Percentiles rank a stretch among this genome's conserved stretches.
These are phyloP conservation scores for Lampris megalopsis DNA, from an alignment of 2,113 vertebrate genomes.

Conservation along the genomic window DNA sequence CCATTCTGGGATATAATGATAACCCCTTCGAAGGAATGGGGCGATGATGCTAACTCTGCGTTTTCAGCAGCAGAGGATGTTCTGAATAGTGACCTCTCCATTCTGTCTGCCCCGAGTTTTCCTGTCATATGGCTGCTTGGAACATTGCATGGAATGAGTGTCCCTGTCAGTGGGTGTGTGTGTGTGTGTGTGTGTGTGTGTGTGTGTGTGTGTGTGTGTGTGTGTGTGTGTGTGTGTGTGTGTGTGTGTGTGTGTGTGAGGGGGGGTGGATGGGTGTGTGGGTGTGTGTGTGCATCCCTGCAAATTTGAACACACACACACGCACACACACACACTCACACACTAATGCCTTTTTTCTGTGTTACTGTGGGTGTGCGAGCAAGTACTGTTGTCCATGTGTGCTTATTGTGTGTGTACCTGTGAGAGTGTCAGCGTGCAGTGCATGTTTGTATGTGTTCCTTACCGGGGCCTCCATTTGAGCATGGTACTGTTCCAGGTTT, in stretches of 20 bases:
- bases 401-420: constrained; percentile 4
- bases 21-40: constrained; percentile 52
- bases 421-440: background rate
- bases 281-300: too few relatives aligned
- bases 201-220: background rate
- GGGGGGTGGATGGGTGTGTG: too few relatives aligned
- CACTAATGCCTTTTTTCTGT: too few relatives aligned
- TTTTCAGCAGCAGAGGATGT: constrained; percentile 52
- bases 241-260: background rate
- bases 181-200: background rate
- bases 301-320: too few relatives aligned
- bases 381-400: background rate
- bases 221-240: too few relatives aligned
- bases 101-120: constrained; percentile 46
- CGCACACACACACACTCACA: too few relatives aligned
- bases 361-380: background rate
- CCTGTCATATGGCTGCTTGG: constrained; percentile 53
- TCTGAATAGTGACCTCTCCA: constrained; percentile 50
- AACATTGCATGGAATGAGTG: constrained; percentile 19
- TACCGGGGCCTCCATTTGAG: constrained; percentile 79
- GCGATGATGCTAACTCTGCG: background rate
- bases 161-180: background rate
- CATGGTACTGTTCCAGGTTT: constrained; percentile 75
- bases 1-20: constrained; percentile 27
- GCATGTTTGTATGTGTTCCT: constrained; percentile 42